Conservation (phyloP, 1,140 invertebrate species). For the Halyomorpha halys region DNA sequence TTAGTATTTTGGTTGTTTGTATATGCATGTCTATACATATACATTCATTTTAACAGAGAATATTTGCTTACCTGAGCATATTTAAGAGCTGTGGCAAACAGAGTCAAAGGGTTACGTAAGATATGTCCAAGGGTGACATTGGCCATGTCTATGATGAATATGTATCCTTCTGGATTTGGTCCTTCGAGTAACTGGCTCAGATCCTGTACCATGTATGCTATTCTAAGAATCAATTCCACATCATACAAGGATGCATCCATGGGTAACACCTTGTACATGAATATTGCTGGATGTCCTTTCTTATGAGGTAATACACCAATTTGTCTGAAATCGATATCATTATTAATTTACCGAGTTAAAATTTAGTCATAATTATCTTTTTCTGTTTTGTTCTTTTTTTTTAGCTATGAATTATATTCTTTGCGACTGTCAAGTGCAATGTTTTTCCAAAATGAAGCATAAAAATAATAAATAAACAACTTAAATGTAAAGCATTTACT, state of each 20-base stretch:
- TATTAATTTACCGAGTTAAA: too few species aligned
- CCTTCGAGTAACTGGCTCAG: slow-evolving; percentile 25
- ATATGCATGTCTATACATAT: too few species aligned
- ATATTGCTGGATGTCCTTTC: neutral
- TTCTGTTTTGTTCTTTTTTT: too few species aligned
- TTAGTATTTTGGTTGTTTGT: too few species aligned
- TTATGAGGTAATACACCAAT: neutral
- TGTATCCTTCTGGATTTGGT: slow-evolving; percentile 27
- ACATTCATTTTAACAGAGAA: too few species aligned
- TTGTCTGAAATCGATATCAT: neutral
- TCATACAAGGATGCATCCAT: neutral
- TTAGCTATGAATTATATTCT: too few species aligned
- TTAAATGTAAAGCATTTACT: too few species aligned
- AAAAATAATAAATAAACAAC: too few species aligned
- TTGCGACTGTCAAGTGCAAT: too few species aligned
- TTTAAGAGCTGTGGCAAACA: slow-evolving; percentile 17
- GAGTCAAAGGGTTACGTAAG: slow-evolving; percentile 14
- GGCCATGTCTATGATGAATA: slow-evolving; percentile 29
- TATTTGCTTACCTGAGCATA: slow-evolving; percentile 29
- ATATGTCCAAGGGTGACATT: slow-evolving; percentile 27
- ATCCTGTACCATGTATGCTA: slow-evolving; percentile 29
- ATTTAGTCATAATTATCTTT: too few species aligned
- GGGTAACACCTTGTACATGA: neutral
- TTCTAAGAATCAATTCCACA: neutral
- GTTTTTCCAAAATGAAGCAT: too few species aligned